These are phyloP conservation scores for Molothrus ater DNA, from an alignment of 2,797 vertebrate species.

Conservation along the genomic window DNA sequence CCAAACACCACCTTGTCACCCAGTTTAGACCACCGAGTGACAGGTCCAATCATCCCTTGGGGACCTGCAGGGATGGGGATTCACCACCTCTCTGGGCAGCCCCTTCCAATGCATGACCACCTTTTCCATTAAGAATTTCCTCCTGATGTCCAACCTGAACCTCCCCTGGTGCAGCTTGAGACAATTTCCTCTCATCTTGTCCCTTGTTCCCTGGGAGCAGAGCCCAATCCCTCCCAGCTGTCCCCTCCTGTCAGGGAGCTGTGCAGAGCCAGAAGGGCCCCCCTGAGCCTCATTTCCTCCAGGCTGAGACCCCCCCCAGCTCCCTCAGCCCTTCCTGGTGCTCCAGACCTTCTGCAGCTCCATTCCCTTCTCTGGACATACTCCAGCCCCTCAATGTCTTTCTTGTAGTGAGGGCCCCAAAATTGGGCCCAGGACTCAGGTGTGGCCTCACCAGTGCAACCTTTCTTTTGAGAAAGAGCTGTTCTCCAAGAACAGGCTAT, in stretches of 20 bases:
- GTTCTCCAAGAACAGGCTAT: not conserved
- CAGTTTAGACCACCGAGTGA: not conserved
- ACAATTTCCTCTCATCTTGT: accelerated
- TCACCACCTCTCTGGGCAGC: not conserved
- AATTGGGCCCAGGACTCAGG: not conserved
- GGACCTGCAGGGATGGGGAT: too few species aligned
- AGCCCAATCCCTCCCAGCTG: accelerated
- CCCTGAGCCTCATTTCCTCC: not conserved
- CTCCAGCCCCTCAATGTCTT: not conserved
- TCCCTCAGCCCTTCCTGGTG: not conserved
- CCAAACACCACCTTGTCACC: accelerated
- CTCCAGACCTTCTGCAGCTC: not conserved
- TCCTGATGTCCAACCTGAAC: not conserved
- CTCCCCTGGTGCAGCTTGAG: not conserved
- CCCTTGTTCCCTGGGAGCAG: not conserved
- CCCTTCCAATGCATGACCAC: accelerated
- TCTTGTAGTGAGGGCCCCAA: not conserved
- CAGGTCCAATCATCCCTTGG: not conserved
- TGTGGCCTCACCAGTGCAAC: not conserved
- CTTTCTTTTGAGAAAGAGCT: not conserved
- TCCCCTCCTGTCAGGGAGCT: not conserved
- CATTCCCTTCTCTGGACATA: accelerated
- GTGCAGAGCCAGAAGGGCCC: not conserved
- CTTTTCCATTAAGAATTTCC: not conserved
- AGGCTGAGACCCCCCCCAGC: not conserved